Evolutionary conservation across 1,140 invertebrate species (phyloP).

Genomic region (Drosophila busckii): DNA sequence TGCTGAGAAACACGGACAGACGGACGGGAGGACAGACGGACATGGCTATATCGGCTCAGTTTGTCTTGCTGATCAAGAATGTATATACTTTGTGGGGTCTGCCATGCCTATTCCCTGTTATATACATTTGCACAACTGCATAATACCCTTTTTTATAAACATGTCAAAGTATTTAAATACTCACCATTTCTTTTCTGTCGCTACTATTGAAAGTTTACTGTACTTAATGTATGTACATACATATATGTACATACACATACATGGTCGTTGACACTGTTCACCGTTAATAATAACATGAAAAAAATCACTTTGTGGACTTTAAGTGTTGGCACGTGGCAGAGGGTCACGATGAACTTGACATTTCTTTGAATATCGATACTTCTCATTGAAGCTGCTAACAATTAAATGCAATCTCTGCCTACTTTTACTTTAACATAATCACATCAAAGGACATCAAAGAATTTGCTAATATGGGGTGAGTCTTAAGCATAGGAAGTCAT

Average conservation of each 20-base stretch:
- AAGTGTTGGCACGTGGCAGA: constrained; percentile 30
- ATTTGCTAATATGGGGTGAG: neutral
- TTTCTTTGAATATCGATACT: constrained; percentile 5
- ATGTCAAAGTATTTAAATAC: no score
- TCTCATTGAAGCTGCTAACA: constrained; percentile 9
- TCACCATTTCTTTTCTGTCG: no score
- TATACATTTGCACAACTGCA: no score
- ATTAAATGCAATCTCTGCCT: constrained; percentile 4
- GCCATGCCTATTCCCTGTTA: no score
- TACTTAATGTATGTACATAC: neutral
- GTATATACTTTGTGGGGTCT: no score
- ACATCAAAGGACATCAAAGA: constrained; percentile 32
- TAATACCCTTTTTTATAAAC: no score
- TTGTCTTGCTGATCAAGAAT: no score
- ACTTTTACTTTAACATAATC: constrained; percentile 14
- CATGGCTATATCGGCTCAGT: no score
- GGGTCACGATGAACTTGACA: constrained; percentile 8
- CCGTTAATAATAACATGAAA: constrained; percentile 20
- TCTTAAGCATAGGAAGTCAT: no score
- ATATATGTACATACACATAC: neutral
- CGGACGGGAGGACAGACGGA: no score
- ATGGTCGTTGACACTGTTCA: neutral
- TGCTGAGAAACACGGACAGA: no score
- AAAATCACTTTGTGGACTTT: constrained; percentile 16
- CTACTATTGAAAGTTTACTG: neutral